A percentile compares a stretch with the other conserved stretches of the same genome.
Evolutionary conservation across 2,888 invertebrate genomes (phyloP).

Genomic region (Notodonta dromedarius): DNA sequence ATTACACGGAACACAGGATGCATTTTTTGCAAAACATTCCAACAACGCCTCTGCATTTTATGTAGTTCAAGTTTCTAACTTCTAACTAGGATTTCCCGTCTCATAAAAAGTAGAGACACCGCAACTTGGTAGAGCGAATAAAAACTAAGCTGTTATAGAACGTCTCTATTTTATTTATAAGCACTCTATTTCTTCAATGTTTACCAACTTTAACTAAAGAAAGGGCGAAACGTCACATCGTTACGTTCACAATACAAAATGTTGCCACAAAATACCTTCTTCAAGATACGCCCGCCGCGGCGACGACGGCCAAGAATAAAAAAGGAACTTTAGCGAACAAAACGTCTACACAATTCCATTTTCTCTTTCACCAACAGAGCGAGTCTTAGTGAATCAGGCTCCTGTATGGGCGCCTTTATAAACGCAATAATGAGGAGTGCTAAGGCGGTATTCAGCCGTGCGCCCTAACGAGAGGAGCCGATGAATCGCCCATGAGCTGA

Average conservation of each 20-base stretch:
- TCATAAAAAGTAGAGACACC: slow-evolving; percentile 39
- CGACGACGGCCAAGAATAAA: slow-evolving; percentile 59
- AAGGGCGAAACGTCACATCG: slow-evolving; percentile 51
- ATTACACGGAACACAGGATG: slow-evolving; percentile 20
- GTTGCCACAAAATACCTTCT: slow-evolving; percentile 60
- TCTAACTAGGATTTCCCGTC: slow-evolving; percentile 46
- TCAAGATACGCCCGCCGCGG: slow-evolving; percentile 48
- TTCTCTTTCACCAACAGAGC: slow-evolving; percentile 78
- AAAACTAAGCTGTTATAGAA: slow-evolving; percentile 46
- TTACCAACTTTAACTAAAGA: slow-evolving; percentile 45
- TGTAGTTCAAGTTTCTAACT: slow-evolving; percentile 35
- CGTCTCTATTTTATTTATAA: slow-evolving; percentile 40
- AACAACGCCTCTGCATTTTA: slow-evolving; percentile 34
- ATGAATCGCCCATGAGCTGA: slow-evolving; percentile 79
- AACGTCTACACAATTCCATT: slow-evolving; percentile 81
- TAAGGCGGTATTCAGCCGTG: slow-evolving; percentile 78
- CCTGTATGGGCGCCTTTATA: slow-evolving; percentile 81
- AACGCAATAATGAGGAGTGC: slow-evolving; percentile 83
- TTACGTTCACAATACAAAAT: slow-evolving; percentile 59
- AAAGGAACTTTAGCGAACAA: slow-evolving; percentile 71
- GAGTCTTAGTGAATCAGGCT: slow-evolving; percentile 78
- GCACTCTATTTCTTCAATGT: slow-evolving; percentile 51
- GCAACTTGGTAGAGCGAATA: slow-evolving; percentile 32
- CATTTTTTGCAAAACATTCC: slow-evolving; percentile 32
- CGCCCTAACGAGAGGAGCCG: slow-evolving; percentile 76